Evolutionary conservation across 1,140 invertebrate genomes (phyloP).

Genomic region (Batillaria attramentaria): DNA sequence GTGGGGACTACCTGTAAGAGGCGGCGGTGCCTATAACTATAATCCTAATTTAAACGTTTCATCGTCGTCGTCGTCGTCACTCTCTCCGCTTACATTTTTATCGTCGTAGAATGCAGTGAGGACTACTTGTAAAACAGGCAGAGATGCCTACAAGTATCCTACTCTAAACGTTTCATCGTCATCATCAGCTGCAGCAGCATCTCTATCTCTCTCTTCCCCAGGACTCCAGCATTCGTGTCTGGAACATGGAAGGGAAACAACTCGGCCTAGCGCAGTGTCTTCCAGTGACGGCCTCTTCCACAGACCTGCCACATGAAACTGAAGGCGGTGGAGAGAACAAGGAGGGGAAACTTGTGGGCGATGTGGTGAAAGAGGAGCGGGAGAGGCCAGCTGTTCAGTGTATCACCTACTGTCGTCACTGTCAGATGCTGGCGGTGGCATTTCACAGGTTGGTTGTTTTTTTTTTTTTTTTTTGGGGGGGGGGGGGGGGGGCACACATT

Average conservation of each 20-base stretch:
- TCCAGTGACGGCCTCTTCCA: neutral
- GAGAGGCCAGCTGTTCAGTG: slow-evolving; percentile 12
- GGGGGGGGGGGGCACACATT: neutral
- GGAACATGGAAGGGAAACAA: slow-evolving; percentile 33
- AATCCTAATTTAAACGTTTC: no score
- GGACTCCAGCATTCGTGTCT: slow-evolving; percentile 32
- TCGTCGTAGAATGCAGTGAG: no score
- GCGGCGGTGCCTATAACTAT: no score
- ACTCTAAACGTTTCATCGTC: neutral
- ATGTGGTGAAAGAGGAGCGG: neutral
- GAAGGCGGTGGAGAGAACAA: neutral
- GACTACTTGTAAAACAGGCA: no score
- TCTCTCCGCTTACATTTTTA: no score
- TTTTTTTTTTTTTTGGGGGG: no score
- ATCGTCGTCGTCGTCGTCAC: no score
- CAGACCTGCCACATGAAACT: neutral
- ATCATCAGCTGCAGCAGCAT: neutral
- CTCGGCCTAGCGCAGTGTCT: neutral
- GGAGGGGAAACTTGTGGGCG: neutral
- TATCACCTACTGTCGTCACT: slow-evolving; percentile 14
- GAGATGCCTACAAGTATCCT: no score
- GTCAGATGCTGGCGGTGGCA: slow-evolving; percentile 12
- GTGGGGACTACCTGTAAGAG: no score
- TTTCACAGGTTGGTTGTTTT: slow-evolving; percentile 21
- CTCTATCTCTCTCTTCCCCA: slow-evolving; percentile 1